Percentiles rank a stretch among this genome's conserved stretches.
Conservation (phyloP, 2,888 invertebrate genomes). For the Creontiades dilutus region DNA sequence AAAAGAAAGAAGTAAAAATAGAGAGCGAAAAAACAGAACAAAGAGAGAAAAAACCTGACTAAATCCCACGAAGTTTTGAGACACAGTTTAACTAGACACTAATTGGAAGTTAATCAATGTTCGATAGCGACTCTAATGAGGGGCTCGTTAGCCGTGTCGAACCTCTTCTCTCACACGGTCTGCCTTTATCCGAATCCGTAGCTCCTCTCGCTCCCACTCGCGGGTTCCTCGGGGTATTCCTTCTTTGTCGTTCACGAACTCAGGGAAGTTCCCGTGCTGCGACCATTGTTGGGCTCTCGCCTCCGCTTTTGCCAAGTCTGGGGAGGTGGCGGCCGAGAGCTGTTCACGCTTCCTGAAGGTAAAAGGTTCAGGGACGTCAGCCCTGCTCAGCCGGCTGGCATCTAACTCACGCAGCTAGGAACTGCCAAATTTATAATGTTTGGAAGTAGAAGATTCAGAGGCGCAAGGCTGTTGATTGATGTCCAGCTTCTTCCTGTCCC, state of each 20-base stretch:
- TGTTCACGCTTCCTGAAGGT: too few relatives aligned
- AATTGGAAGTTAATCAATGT: slow-evolving; percentile 72
- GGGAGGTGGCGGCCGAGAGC: background rate
- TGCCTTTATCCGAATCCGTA: background rate
- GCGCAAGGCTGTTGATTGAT: too few relatives aligned
- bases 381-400: too few relatives aligned
- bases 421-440: too few relatives aligned
- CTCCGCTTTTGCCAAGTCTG: background rate
- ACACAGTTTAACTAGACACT: slow-evolving; percentile 71
- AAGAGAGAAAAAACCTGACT: slow-evolving; percentile 5
- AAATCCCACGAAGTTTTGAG: slow-evolving; percentile 65
- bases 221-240: background rate
- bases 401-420: too few relatives aligned
- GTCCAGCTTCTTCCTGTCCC: too few relatives aligned
- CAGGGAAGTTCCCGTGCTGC: background rate
- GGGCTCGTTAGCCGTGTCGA: slow-evolving; percentile 66
- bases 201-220: background rate
- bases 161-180: slow-evolving; percentile 50
- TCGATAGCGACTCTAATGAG: slow-evolving; percentile 69
- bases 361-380: too few relatives aligned
- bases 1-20: slow-evolving; percentile 1
- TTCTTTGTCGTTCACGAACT: slow-evolving; percentile 31
- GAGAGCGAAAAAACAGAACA: slow-evolving; percentile 16
- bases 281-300: slow-evolving; percentile 46
- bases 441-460: too few relatives aligned